Evolutionary conservation across 1,140 invertebrate species (phyloP).

Genomic region (Pogonognathellus flavescens): DNA sequence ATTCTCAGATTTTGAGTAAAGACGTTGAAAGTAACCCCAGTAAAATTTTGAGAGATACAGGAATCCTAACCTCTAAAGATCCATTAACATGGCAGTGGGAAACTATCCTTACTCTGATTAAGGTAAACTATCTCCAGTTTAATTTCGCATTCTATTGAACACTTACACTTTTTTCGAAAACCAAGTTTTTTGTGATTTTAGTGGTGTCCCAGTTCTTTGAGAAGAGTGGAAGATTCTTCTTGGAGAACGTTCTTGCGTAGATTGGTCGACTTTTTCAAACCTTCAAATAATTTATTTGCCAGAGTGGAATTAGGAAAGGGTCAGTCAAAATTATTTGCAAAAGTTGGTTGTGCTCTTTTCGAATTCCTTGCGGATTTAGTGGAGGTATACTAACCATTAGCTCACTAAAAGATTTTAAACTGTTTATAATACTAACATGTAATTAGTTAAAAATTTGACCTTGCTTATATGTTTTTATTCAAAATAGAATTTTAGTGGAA

Average conservation of each 20-base stretch:
- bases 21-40: constrained; percentile 75
- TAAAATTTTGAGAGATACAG: constrained; percentile 79
- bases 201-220: constrained; percentile 73
- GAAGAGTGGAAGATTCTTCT: constrained; percentile 80
- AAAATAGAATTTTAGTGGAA: constrained; percentile 56
- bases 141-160: too few species aligned
- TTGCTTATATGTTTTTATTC: not conserved
- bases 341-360: constrained; percentile 82
- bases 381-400: constrained; percentile 70
- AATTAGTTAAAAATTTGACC: too few species aligned
- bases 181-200: constrained; percentile 67
- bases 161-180: too few species aligned
- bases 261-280: constrained; percentile 88
- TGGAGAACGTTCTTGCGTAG: constrained; percentile 84
- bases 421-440: constrained; percentile 69
- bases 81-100: constrained; percentile 87
- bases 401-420: not conserved
- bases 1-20: constrained; percentile 71
- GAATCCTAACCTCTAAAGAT: constrained; percentile 81
- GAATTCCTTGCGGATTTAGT: constrained; percentile 79
- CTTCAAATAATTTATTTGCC: constrained; percentile 84
- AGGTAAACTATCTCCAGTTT: constrained; percentile 73
- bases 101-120: constrained; percentile 82
- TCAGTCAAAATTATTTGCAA: constrained; percentile 76
- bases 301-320: constrained; percentile 78